phyloP scores from a whole-genome alignment of 1,140 invertebrate genomes.

The Sesamia nonagrioides region DNA sequence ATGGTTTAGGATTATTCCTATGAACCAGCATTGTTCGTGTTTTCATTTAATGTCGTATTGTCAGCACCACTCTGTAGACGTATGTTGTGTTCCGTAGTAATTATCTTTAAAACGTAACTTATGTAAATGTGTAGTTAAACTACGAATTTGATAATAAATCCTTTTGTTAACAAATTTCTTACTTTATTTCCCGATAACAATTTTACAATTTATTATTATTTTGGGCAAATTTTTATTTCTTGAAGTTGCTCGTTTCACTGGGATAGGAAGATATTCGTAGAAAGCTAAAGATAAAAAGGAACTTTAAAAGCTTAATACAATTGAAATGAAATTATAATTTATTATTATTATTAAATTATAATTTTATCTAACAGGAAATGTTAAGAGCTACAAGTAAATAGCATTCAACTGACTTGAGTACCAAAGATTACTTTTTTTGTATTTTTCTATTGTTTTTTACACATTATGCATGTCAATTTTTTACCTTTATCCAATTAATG shows the following conservation, averaged over 20 bases:
- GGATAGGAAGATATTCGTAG: neutral
- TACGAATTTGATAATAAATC: constrained; percentile 21
- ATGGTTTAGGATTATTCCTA: no score
- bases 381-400: no score
- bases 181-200: neutral
- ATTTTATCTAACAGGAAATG: no score
- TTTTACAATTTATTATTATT: neutral
- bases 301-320: neutral
- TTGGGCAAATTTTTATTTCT: neutral
- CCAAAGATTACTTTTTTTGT: neutral
- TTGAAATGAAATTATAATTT: no score
- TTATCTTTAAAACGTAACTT: neutral
- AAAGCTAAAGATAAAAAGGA: neutral
- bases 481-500: neutral
- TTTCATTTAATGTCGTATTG: no score
- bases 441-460: neutral
- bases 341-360: no score
- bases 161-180: constrained; percentile 1
- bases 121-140: constrained; percentile 3
- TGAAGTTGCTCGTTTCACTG: neutral
- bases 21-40: no score
- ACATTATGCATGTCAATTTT: neutral
- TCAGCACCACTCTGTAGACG: no score
- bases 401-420: neutral
- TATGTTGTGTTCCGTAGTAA: neutral